A percentile compares a stretch with the other conserved stretches of the same genome.
Evolutionary conservation across 1,140 invertebrate genomes (phyloP).

Genomic region (Aleiodes sp.): DNA sequence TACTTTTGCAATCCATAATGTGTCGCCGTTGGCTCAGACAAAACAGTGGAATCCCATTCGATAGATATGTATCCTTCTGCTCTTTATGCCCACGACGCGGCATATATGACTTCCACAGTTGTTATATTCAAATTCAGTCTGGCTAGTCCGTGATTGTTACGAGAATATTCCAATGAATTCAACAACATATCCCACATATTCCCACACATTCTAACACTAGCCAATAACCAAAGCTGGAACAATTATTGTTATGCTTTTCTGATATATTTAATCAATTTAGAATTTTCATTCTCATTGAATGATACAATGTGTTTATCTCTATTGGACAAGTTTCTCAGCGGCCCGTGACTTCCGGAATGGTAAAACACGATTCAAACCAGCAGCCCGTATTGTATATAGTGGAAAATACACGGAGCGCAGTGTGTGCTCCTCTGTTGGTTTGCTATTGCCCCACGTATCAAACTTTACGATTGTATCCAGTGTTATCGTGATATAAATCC

Average conservation of each 20-base stretch:
- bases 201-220: conserved; percentile 29
- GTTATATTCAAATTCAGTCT: conserved; percentile 64
- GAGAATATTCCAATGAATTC: conserved; percentile 54
- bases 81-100: conserved; percentile 32
- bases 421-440: not conserved
- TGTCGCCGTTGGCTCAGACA: not conserved
- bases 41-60: conserved; percentile 6
- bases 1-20: not conserved
- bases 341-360: conserved; percentile 9
- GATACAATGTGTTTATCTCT: conserved; percentile 14
- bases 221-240: not conserved
- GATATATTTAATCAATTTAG: not conserved
- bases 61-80: conserved; percentile 33
- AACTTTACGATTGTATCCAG: conserved; percentile 58
- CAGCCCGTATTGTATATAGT: not conserved
- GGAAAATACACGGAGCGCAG: not conserved
- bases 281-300: conserved; percentile 11
- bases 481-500: conserved; percentile 59
- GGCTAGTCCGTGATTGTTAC: conserved; percentile 57
- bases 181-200: conserved; percentile 10
- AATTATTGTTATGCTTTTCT: not conserved
- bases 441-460: conserved; percentile 35
- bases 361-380: conserved; percentile 15
- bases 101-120: conserved; percentile 45
- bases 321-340: not conserved